Evolutionary conservation across 2,797 vertebrate species (phyloP), one percentile per base, ranked within the genome.

Genomic region (Crocodylus rhombifer): DNA sequence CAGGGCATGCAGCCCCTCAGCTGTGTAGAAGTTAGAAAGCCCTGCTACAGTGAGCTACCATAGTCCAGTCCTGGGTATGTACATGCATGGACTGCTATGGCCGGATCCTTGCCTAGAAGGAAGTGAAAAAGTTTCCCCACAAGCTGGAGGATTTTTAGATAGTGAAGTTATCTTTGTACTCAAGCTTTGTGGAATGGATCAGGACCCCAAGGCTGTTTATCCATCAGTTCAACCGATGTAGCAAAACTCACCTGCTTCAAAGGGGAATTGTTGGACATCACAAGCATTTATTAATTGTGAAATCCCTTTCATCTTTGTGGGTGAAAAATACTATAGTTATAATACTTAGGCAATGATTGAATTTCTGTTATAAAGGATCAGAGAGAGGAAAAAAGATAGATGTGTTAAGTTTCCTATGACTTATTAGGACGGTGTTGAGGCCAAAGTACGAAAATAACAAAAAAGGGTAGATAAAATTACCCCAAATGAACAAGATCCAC

Each of bases 321-420:
- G 93, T 84, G 63, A 91, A 95, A 97, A 97, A 95, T 58, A 13
- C 58, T 95, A 11, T 92, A 95, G 97, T 93, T 87, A 67, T 74
- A 51, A 86, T 62, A 80, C 56, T 80, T 82, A 42, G n/a, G 82
- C 74, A 94, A 92, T 63, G 82, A 93, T 83, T 69, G 87, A 85
- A 33, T 95, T 95, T 93, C 0, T 2, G 30, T 76, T 93, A 86
- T 73, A 88, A 56, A 92, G 25, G 86, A 87, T 87, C 79, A 88
- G 87, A 93, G 64, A 56, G 67, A 87, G 51, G 84, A 88, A 6
- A 78, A 15, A 14, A 86, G 83, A 79, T 16, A 83, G 63, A 86
- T 91, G 93, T 93, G 58, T 86, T 8, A 78, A 84, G 58, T 76
- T 28, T 51, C 87, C 80, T 4, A 25, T 82, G 91, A 61, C 92